These are phyloP conservation scores for Dipus sagitta DNA, from an alignment of 2,797 vertebrate species.

Conservation along the genomic window DNA sequence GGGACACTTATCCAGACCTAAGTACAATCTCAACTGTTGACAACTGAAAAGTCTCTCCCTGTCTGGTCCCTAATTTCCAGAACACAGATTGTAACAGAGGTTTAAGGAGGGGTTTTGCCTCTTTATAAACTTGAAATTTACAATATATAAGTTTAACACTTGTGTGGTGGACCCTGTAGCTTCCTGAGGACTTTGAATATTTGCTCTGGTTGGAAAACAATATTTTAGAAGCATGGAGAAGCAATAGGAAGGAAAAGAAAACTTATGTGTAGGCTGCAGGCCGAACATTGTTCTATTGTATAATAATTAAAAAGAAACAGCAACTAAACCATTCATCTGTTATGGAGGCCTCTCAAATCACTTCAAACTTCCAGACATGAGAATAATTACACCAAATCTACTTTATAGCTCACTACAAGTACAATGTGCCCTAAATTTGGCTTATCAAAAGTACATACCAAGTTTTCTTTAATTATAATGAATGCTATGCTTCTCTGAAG, in stretches of 20 bases:
- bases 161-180: not conserved
- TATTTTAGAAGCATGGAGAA: not conserved
- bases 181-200: not conserved
- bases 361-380: slow-evolving; percentile 14
- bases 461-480: slow-evolving; percentile 85
- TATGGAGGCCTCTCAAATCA: slow-evolving; percentile 19
- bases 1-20: not conserved
- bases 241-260: not conserved
- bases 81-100: not conserved
- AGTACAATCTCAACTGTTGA: not conserved
- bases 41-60: not conserved
- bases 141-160: not conserved
- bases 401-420: slow-evolving; percentile 76
- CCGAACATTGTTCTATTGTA: not conserved
- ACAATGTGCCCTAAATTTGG: slow-evolving; percentile 53
- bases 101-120: not conserved
- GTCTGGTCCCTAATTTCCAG: not conserved
- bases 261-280: not conserved
- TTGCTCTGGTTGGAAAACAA: not conserved
- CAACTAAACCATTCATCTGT: slow-evolving; percentile 9
- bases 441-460: slow-evolving; percentile 53
- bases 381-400: slow-evolving; percentile 76
- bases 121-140: not conserved
- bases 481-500: slow-evolving; percentile 77
- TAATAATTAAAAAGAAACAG: not conserved